Conservation (phyloP, 2,113 vertebrate species). For the Leptosomus discolor region DNA sequence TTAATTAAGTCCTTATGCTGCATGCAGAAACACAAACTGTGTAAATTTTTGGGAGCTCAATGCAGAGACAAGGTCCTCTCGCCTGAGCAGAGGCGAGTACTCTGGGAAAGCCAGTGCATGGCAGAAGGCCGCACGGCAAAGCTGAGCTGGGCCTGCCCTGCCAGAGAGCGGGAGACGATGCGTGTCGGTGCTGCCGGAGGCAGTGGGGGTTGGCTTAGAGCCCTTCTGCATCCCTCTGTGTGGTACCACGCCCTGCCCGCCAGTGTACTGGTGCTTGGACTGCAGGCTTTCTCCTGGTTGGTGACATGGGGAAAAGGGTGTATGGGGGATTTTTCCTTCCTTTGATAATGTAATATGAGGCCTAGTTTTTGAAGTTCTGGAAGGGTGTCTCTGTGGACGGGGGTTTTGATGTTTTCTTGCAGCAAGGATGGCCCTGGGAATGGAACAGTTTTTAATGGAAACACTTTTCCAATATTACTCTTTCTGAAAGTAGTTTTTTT, state of each 20-base stretch:
- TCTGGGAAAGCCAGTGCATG: rapidly evolving
- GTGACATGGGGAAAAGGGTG: background rate
- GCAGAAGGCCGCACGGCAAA: background rate
- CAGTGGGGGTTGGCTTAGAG: rapidly evolving
- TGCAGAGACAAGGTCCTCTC: rapidly evolving
- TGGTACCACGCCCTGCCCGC: rapidly evolving
- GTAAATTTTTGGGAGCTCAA: background rate
- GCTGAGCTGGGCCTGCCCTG: background rate
- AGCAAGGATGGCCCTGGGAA: background rate
- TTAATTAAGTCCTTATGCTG: background rate
- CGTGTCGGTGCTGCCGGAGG: rapidly evolving
- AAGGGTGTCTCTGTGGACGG: background rate
- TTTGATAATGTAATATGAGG: background rate
- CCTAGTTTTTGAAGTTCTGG: background rate
- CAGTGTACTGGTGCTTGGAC: rapidly evolving
- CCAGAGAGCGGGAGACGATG: rapidly evolving
- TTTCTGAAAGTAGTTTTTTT: too few relatives aligned
- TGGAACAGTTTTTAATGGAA: background rate
- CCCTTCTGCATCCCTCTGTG: too few relatives aligned
- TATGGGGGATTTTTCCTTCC: background rate
- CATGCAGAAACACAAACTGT: background rate
- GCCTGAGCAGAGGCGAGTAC: rapidly evolving
- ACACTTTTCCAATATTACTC: too few relatives aligned
- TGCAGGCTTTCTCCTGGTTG: background rate
- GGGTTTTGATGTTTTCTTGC: background rate